phyloP scores from a whole-genome alignment of 2,888 invertebrate species.

The Prostheceraeus crozeri region DNA sequence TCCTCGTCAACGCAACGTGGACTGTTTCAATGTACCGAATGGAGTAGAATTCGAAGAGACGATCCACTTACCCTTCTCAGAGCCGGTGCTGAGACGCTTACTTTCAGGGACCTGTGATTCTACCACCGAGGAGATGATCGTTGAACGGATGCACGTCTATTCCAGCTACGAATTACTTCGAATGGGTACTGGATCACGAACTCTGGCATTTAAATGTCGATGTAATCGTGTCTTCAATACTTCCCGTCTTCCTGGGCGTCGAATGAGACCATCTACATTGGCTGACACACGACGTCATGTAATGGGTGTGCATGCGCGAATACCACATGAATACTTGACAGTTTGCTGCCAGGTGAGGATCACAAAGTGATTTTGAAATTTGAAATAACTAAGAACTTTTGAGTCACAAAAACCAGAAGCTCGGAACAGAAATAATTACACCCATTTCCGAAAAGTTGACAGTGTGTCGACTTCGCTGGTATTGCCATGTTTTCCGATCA shows the following conservation, averaged over 20 bases:
- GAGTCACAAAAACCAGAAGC: no score
- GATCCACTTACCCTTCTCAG: conserved; percentile 35
- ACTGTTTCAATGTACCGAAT: no score
- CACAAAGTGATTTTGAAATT: no score
- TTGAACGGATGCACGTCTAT: conserved; percentile 37
- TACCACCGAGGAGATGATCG: conserved; percentile 28
- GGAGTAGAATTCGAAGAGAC: no score
- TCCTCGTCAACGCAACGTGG: no score
- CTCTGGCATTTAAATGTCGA: conserved; percentile 35
- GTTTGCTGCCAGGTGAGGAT: conserved; percentile 36
- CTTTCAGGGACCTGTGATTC: conserved; percentile 4
- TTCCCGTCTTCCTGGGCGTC: conserved; percentile 27
- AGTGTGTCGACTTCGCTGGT: no score
- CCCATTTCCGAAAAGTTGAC: no score
- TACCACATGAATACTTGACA: conserved; percentile 35
- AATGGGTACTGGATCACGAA: conserved; percentile 19
- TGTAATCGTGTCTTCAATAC: conserved; percentile 39
- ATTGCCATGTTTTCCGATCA: no score
- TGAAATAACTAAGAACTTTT: no score
- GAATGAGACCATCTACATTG: conserved; percentile 35
- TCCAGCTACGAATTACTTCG: conserved; percentile 33
- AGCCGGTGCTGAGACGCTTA: conserved; percentile 33
- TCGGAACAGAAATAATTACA: no score
- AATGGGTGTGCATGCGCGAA: conserved; percentile 38
- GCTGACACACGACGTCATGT: conserved; percentile 37